Percentiles rank a stretch among this genome's conserved stretches.
Evolutionary conservation across 92 coral and sea anemone genomes (phyloP).

Genomic region (Meandrina meandrites): DNA sequence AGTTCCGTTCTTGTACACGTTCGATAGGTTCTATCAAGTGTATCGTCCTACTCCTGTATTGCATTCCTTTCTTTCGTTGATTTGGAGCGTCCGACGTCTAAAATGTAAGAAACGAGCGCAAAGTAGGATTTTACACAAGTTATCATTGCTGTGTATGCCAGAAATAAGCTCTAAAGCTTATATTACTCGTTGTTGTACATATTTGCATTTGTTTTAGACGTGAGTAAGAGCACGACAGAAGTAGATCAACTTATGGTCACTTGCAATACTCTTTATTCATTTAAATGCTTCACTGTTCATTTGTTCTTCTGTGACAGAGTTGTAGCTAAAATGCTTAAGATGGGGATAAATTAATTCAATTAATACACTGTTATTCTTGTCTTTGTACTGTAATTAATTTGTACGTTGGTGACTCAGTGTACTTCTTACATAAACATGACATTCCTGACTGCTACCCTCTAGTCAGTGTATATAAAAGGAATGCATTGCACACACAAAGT

Average conservation of each 20-base stretch:
- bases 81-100: neutral
- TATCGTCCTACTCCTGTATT: neutral
- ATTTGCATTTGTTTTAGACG: neutral
- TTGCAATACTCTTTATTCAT: neutral
- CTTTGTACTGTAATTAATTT: constrained; percentile 1
- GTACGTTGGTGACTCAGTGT: neutral
- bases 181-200: neutral
- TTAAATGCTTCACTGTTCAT: neutral
- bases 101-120: too few species aligned
- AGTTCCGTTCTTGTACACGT: constrained; percentile 8
- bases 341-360: neutral
- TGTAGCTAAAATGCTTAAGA: neutral
- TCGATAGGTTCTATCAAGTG: neutral
- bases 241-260: neutral
- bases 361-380: neutral
- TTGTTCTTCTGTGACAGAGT: neutral
- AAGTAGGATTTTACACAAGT: neutral
- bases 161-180: neutral
- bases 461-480: neutral
- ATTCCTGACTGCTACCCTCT: neutral
- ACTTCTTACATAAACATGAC: neutral
- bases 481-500: neutral
- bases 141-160: neutral
- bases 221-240: neutral
- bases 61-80: neutral